A percentile compares a stretch with the other conserved stretches of the same genome.
Evolutionary conservation across 2,888 invertebrate genomes (phyloP).

Genomic region (Drosophila multiciliata): DNA sequence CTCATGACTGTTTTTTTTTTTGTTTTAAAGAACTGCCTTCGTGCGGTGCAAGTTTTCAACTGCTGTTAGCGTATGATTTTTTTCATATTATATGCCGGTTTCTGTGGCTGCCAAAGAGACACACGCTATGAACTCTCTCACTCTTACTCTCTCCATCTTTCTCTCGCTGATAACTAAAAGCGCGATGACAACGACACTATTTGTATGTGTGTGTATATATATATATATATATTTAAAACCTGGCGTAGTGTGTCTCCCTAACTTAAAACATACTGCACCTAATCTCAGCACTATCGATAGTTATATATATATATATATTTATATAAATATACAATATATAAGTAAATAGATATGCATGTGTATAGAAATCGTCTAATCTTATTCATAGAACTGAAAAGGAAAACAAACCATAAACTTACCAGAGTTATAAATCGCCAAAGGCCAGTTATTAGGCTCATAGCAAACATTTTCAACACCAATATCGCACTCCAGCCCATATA

Average conservation of each 20-base stretch:
- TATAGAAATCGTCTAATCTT: slow-evolving; percentile 43
- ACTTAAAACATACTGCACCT: neutral
- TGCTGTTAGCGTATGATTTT: slow-evolving; percentile 17
- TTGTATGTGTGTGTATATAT: neutral
- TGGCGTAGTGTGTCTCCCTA: neutral
- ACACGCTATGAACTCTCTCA: neutral
- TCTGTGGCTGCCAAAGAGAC: slow-evolving; percentile 1
- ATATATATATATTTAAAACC: neutral
- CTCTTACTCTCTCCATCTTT: slow-evolving; percentile 1
- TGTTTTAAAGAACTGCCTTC: slow-evolving; percentile 5
- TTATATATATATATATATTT: neutral
- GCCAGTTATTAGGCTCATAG: slow-evolving; percentile 84
- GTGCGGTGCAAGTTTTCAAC: slow-evolving; percentile 33
- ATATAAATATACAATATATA: slow-evolving; percentile 3
- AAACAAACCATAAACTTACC: slow-evolving; percentile 66
- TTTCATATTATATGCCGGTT: slow-evolving; percentile 33
- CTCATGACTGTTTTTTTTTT: slow-evolving; percentile 53
- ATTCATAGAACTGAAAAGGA: slow-evolving; percentile 37
- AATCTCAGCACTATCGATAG: neutral
- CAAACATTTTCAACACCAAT: slow-evolving; percentile 84
- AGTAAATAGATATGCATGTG: neutral
- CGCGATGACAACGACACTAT: neutral
- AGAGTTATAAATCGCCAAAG: slow-evolving; percentile 82
- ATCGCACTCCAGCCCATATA: slow-evolving; percentile 83
- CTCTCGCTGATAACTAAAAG: slow-evolving; percentile 11